A percentile compares a stretch with the other conserved stretches of the same genome.
phyloP scores from a whole-genome alignment of 2,113 vertebrate genomes.

The Chionodraco myersi region DNA sequence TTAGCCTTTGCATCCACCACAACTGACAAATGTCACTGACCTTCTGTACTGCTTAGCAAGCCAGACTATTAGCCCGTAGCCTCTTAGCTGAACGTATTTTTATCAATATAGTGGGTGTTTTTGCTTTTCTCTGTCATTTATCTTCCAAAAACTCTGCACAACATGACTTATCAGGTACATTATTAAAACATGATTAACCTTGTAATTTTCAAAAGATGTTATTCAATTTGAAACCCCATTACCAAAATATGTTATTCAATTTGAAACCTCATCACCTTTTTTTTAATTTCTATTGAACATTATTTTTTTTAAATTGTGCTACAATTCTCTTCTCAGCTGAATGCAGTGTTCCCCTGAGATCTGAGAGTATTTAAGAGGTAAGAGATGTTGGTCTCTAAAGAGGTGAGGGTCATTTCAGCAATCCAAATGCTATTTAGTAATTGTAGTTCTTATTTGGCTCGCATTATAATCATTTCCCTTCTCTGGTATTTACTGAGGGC shows the following conservation, averaged over 20 bases:
- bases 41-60: slow-evolving; percentile 12
- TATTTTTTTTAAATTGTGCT: not conserved
- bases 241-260: slow-evolving; percentile 15
- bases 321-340: not conserved
- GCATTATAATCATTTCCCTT: not conserved
- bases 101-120: not conserved
- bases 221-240: slow-evolving; percentile 17
- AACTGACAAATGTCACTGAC: slow-evolving; percentile 34
- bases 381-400: not conserved
- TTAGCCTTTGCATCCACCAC: slow-evolving; percentile 33
- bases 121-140: slow-evolving; percentile 4
- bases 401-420: not conserved
- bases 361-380: not conserved
- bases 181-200: slow-evolving; percentile 3
- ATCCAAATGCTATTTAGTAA: not conserved
- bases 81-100: not conserved
- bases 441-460: not conserved
- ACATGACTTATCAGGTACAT: not conserved
- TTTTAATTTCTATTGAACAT: not conserved
- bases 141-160: not conserved
- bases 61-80: not conserved
- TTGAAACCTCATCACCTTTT: not conserved
- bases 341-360: not conserved
- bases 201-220: slow-evolving; percentile 3
- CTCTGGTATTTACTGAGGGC: not conserved